Conservation (phyloP, 2,888 invertebrate species). For the Cephalotes varians region DNA sequence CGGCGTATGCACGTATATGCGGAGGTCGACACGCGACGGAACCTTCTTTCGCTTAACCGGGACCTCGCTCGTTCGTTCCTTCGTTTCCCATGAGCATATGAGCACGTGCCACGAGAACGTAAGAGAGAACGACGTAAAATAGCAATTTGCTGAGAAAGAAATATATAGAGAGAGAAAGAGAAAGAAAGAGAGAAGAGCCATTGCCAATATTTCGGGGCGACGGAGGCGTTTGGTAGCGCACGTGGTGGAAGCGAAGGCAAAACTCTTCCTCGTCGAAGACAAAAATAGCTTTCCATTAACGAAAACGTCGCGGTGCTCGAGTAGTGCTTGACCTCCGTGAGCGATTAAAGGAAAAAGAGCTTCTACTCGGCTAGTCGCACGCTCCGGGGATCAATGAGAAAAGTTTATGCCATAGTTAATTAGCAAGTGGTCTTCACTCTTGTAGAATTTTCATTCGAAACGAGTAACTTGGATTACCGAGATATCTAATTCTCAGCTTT, state of each 20-base stretch:
- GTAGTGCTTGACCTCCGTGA: slow-evolving; percentile 19
- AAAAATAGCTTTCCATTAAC: slow-evolving; percentile 31
- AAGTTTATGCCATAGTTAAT: background rate
- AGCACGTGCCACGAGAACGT: slow-evolving; percentile 53
- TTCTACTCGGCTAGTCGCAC: slow-evolving; percentile 1
- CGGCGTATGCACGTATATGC: slow-evolving; percentile 7
- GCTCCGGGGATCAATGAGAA: background rate
- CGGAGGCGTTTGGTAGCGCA: slow-evolving; percentile 4
- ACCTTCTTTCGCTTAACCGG: slow-evolving; percentile 35
- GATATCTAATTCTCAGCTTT: background rate
- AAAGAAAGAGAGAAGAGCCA: background rate
- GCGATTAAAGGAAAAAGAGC: slow-evolving; percentile 13
- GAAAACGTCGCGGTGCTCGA: slow-evolving; percentile 15
- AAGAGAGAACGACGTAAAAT: slow-evolving; percentile 34
- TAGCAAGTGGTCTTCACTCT: background rate
- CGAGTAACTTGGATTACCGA: background rate
- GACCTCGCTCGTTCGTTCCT: slow-evolving; percentile 1
- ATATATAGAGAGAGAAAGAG: background rate
- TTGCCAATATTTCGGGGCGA: background rate
- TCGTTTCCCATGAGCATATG: background rate
- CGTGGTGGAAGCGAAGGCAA: background rate
- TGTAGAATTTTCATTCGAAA: background rate
- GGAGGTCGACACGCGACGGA: slow-evolving; percentile 34
- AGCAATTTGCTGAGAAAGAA: background rate
- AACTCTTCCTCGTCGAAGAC: background rate